Base-by-base conservation (phyloP, 2,797 vertebrate species). In the Karalla daura region DNA sequence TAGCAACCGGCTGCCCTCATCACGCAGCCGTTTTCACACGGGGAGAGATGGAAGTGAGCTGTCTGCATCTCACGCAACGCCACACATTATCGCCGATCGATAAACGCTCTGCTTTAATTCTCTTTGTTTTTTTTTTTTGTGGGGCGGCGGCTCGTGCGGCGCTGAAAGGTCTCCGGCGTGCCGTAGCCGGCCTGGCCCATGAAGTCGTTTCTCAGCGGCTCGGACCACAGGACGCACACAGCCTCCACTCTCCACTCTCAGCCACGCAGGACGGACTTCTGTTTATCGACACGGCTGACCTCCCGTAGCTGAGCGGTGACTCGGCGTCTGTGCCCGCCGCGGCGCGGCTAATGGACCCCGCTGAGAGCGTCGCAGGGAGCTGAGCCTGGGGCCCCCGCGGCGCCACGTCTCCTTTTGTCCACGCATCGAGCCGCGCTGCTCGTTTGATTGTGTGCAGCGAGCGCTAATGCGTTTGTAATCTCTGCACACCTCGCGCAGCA, bases 1-100 rank as follows among this genome's bases (percentile, higher is more conserved):
- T 88, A 88, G 86, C 80, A 90, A 88, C 85, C 74, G 74, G 46
- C 71, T 78, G 15, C 21, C 62, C 64, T 76, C 56, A 17, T 70
- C 79, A 17, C 33, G 43, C 76, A 69, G 72, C 60, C 27, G 68
- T 69, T 45, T 37, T 69, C 2, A 51, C n/a, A 30, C 65, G 37
- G 58, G 73, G 62, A 27, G 36, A 56, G 67, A 71, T 67, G 44
- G 64, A 59, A 67, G 53, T 53, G 63, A 71, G 63, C 54, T 25
- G 54, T 65, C 44, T 37, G 50, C 13, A 44, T 72, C 49, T 45
- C 28, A 35, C 21, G 15, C 69, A 65, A 55, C 73, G 50, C 14
- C 23, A 41, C 61, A 37, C 52, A 37, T 68, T 69, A 72, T 77
- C 68, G 69, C 71, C 40, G 64, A 86, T 85, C 83, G 54, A 86